phyloP scores from a whole-genome alignment of 2,797 vertebrate genomes.

The Melanotaenia parkinsoni region DNA sequence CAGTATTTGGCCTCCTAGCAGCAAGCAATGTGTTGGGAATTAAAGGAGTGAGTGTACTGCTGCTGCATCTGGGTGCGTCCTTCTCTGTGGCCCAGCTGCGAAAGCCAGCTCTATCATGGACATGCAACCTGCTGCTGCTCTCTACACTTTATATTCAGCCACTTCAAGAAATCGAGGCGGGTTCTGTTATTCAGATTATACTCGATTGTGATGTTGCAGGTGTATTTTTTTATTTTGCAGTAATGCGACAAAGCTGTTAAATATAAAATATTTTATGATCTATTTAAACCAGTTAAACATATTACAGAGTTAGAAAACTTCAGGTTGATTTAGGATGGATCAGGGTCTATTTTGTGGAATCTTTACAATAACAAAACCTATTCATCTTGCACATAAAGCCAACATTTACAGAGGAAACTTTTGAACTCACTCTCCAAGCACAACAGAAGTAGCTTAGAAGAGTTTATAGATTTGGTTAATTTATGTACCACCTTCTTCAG shows the following conservation, averaged over 20 bases:
- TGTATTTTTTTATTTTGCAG: not conserved
- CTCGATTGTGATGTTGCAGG: not conserved
- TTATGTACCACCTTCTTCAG: not conserved
- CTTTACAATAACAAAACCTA: no score
- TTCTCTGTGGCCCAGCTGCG: slow-evolving; percentile 89
- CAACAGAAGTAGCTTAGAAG: not conserved
- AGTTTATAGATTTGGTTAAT: not conserved
- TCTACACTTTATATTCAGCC: slow-evolving; percentile 85
- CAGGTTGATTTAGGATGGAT: no score
- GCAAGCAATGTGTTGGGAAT: slow-evolving; percentile 87
- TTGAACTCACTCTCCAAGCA: not conserved
- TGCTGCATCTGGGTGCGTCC: slow-evolving; percentile 86
- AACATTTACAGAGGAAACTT: not conserved
- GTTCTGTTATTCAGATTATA: slow-evolving; percentile 1
- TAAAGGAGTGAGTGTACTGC: slow-evolving; percentile 85
- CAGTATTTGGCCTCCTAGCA: slow-evolving; percentile 87
- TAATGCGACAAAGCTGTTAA: not conserved
- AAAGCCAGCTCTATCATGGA: slow-evolving; percentile 86
- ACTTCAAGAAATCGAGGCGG: slow-evolving; percentile 91
- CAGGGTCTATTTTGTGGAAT: no score
- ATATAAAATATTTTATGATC: no score
- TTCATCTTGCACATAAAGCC: not conserved
- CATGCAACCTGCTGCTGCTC: slow-evolving; percentile 88
- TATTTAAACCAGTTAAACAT: no score
- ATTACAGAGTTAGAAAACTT: no score